phyloP scores from a whole-genome alignment of 2,113 vertebrate species.

The Corythornis vintsioides region DNA sequence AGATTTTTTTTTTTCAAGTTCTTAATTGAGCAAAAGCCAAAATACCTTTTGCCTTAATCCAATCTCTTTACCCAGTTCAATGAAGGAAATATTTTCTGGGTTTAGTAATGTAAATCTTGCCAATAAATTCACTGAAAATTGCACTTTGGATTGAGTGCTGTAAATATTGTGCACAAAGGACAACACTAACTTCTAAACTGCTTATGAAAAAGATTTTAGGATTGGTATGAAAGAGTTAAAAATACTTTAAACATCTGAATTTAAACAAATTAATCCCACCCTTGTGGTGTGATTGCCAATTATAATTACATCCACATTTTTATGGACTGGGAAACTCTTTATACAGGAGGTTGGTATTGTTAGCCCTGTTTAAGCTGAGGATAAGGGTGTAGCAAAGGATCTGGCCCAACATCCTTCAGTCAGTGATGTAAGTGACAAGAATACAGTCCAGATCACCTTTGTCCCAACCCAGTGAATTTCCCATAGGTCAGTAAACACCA shows the following conservation, averaged over 20 bases:
- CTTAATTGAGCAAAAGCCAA: not conserved
- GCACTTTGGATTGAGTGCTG: rapidly evolving
- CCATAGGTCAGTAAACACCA: not conserved
- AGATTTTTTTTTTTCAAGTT: not conserved
- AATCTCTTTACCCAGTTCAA: not conserved
- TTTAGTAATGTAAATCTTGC: not conserved
- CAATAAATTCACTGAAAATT: not conserved
- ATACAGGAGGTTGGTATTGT: not conserved
- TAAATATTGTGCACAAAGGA: not conserved
- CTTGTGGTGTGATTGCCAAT: not conserved
- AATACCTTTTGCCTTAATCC: not conserved
- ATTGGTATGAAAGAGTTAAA: conserved; percentile 30
- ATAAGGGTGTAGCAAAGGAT: not conserved
- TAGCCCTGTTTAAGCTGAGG: not conserved
- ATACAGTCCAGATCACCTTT: conserved; percentile 17
- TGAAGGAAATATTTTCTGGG: not conserved
- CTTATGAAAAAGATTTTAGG: not conserved
- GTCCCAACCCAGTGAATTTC: not conserved
- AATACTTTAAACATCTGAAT: conserved; percentile 9
- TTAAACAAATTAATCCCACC: conserved; percentile 28
- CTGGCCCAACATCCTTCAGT: not conserved
- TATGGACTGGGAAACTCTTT: conserved; percentile 8
- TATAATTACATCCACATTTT: conserved; percentile 55
- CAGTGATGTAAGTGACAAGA: conserved; percentile 10
- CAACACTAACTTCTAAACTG: not conserved